Base-by-base conservation (phyloP, 2,113 vertebrate species). In the Leucoraja erinaceus region DNA sequence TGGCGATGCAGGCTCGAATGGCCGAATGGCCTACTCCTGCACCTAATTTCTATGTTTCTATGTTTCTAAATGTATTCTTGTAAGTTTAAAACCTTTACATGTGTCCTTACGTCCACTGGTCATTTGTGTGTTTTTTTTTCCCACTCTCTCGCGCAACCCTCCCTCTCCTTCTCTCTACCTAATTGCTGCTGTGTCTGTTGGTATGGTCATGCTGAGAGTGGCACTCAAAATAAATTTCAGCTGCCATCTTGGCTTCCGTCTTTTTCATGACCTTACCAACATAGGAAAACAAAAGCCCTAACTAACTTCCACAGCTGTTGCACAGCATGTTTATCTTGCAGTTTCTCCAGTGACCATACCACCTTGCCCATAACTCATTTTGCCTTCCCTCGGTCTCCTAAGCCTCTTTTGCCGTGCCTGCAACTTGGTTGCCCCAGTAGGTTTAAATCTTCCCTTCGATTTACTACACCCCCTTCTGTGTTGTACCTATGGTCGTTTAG, bases 301-400 rank as follows among this genome's bases (percentile, higher is more conserved):
- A 2, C 83, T 88, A 31, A 88, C 28, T 88, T 88, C 47, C 47
- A 83, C 79, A 83, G 83, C 56, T 63, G 59, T 6, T 31, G 56
- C 63, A 14, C 59, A 33, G 75, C 75, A 31, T 63, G 83, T 88
- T 88, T 86, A 11, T 22, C 22, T 86, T 61, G 56, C 25, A 61
- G 22, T 61, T 14, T 25, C 81, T 86, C 56, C 54, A 86, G 25
- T 86, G 81, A 86, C 81, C 81, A 25, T 28, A 12, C 4, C 56
- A 88, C 83, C 83, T 88, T n/a, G 14, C 59, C 83, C 83, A 88
- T 88, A 88, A 88, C 14, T 88, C 83, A 66, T 28, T 88, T 14
- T n/a, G 31, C 6, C 83, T 63, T 63, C 56, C 59, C 59, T 31
- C 4, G 56, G 81, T 11, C 56, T 86, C 56, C 56, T 86, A 86